Evolutionary conservation across 2,888 invertebrate species (phyloP), one percentile per base, ranked within the genome.

Genomic region (Melikaiella ostensackeni): DNA sequence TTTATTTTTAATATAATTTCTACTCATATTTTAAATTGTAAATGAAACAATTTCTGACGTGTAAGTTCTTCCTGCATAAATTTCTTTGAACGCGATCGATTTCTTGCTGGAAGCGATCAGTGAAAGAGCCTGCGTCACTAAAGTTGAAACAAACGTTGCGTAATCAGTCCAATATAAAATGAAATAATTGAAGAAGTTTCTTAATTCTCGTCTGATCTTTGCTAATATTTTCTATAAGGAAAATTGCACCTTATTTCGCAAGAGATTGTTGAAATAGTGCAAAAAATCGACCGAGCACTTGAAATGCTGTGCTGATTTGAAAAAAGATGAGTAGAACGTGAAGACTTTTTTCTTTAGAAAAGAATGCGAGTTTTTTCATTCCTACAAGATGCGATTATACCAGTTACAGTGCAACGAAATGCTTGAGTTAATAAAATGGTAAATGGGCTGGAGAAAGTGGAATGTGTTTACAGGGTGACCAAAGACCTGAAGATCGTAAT

Each of bases 361-460:
- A 75, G 73, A 79, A 75, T 79, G 78, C 64, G 66, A 62, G 75
- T 77, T 80, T 78, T 78, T 76, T 62, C 75, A 42, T 42, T 74
- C 63, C 74, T 77, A 74, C 79, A 76, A 80, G 76, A 80, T 74
- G 75, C 75, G 75, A 77, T 79, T 77, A 78, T 76, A 70, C 78
- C 61, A 78, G 78, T 80, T 81, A 75, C 80, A 59, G 77, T 79
- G 63, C 64, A 55, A 46, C 27, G 35, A 38, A 73, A 61, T 74
- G 73, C 70, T 64, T 64, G 74, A 80, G 63, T 79, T 80, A 77
- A 79, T 82, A 82, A 84, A 83, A 79, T 46, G 82, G 80, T 77
- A 77, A 83, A 83, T 63, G 78, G 63, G 55, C 73, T 64, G 61
- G 83, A 80, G 83, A 83, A 83, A 83, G 83, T 81, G 74, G 81